Evolutionary conservation across 2,888 invertebrate species (phyloP).

Genomic region (Cerastis rubricosa): DNA sequence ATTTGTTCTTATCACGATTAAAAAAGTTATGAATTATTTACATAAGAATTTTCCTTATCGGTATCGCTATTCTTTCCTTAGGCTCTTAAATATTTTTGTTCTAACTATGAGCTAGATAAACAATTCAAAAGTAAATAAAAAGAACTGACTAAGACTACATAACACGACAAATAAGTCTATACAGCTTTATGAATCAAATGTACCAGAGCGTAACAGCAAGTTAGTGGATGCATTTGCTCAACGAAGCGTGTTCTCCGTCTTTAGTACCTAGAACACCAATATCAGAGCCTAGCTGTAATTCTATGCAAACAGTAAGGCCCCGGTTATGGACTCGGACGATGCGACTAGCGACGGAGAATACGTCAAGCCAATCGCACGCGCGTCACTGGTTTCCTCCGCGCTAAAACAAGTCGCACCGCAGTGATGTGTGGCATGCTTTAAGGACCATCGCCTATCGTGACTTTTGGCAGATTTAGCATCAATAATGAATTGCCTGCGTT

Average conservation of each 20-base stretch:
- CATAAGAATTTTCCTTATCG: not conserved
- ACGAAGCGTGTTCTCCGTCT: slow-evolving; percentile 17
- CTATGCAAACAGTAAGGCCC: slow-evolving; percentile 25
- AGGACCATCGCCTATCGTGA: not conserved
- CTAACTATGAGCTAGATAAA: not conserved
- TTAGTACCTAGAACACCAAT: slow-evolving; percentile 30
- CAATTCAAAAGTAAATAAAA: not conserved
- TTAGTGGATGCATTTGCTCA: slow-evolving; percentile 24
- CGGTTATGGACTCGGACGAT: not conserved
- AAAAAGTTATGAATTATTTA: not conserved
- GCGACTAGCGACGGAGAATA: not conserved
- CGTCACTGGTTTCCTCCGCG: not conserved
- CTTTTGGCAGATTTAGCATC: not conserved
- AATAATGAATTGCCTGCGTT: not conserved
- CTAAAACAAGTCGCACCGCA: not conserved
- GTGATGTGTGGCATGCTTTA: not conserved
- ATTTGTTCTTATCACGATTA: slow-evolving; percentile 4
- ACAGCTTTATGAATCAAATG: not conserved
- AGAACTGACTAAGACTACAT: not conserved
- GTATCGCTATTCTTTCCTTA: not conserved
- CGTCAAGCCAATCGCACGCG: not conserved
- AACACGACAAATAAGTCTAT: slow-evolving; percentile 16
- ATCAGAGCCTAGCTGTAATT: slow-evolving; percentile 25
- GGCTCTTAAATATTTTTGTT: not conserved
- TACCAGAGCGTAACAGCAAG: slow-evolving; percentile 26